phyloP scores from a whole-genome alignment of 1,140 invertebrate genomes.

The Batillaria attramentaria region DNA sequence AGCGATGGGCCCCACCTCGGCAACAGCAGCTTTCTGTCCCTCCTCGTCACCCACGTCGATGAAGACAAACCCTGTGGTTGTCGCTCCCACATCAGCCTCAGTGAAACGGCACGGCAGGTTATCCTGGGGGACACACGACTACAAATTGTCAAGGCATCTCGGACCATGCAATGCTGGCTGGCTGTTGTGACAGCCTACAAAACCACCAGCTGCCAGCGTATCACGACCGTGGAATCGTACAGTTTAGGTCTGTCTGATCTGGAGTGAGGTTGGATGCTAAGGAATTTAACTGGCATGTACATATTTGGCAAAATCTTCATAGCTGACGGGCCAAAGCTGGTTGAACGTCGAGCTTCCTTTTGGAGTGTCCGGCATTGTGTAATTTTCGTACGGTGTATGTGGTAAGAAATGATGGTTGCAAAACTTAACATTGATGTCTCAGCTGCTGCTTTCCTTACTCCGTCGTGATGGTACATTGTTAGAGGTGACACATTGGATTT shows the following conservation, averaged over 20 bases:
- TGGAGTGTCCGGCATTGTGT: too few species aligned
- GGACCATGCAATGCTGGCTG: not conserved
- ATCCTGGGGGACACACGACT: too few species aligned
- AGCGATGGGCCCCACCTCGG: conserved; percentile 78
- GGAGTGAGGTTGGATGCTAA: not conserved
- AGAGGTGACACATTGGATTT: not conserved
- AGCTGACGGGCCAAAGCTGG: too few species aligned
- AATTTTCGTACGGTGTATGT: not conserved
- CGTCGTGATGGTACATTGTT: not conserved
- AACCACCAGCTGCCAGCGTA: not conserved
- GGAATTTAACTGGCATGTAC: not conserved
- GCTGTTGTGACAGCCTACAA: not conserved
- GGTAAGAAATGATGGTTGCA: not conserved
- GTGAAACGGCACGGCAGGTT: conserved; percentile 75
- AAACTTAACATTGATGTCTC: not conserved
- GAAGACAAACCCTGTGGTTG: conserved; percentile 51
- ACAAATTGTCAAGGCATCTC: too few species aligned
- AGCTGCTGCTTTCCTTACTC: too few species aligned
- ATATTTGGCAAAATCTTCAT: too few species aligned
- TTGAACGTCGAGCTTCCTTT: too few species aligned
- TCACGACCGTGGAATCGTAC: not conserved
- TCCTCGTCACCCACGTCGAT: conserved; percentile 50
- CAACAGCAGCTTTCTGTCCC: conserved; percentile 66
- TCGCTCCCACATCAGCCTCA: conserved; percentile 46
- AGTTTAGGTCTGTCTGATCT: not conserved